Base-by-base conservation (phyloP, 2,113 vertebrate genomes). In the Echinops telfairi region DNA sequence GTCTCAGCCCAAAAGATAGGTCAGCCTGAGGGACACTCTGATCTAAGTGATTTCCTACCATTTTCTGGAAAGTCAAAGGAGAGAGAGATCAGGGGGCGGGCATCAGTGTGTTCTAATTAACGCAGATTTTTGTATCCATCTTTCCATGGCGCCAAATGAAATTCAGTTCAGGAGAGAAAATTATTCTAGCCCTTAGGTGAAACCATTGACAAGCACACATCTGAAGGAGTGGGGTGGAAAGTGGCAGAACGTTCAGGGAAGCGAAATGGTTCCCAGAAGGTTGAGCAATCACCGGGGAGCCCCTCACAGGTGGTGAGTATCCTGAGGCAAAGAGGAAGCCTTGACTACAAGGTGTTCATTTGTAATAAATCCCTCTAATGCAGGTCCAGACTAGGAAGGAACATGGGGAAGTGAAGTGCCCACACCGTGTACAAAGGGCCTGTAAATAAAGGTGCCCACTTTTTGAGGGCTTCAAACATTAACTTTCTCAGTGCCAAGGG, bases 141-240 rank as follows among this genome's bases (percentile, higher is more conserved):
- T 86, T 87, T 53, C 40, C 16, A 86, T 17, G 31, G 47, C 79
- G 89, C 70, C 47, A 68, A 83, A 78, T 68, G 36, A 79, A 96
- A 92, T 53, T 17, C 70, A 93, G 16, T 73, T 93, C 66, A 60
- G 27, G 85, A 27, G 75, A 89, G 60, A 84, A 90, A 73, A 85
- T 82, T 47, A 82, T 78, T 43, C 57, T 85, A 53, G 66, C 62
- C 75, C 47, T 85, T 92, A 62, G 79, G 57, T 84, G 88, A 94
- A 93, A 68, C 31, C 33, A 36, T 38, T 27, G 36, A 78, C 60
- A 82, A 0, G 9, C 25, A 43, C 1, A 25, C 33, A 71, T 33
- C 47, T 60, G 68, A 92, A 60, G 27, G 0, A 20, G 20, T 2
- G 29, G 64, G 53, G 40, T 83, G 16, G 83, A 58, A 77, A 81